Conservation (phyloP, 1,140 invertebrate species). For the Drosophila lowei region DNA sequence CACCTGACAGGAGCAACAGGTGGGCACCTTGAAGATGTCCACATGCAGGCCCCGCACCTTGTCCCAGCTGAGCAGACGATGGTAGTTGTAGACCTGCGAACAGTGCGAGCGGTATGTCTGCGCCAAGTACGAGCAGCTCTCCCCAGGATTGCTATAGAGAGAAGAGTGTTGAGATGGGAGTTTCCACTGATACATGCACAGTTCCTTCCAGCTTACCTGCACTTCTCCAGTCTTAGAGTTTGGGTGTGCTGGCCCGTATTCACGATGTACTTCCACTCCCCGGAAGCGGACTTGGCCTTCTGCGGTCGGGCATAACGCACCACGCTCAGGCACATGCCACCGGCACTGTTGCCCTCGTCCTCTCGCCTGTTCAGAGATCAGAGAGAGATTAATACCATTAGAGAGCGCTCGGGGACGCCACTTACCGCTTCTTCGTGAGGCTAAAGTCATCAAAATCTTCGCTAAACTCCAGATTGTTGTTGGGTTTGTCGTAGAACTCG, state of each 20-base stretch:
- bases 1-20: conserved; percentile 93
- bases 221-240: conserved; percentile 92
- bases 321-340: conserved; percentile 91
- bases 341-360: conserved; percentile 83
- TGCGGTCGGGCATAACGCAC: conserved; percentile 93
- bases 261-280: conserved; percentile 94
- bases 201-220: conserved; percentile 85
- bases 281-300: conserved; percentile 90
- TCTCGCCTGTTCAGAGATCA: conserved; percentile 83
- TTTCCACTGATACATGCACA: too few relatives aligned
- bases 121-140: conserved; percentile 90
- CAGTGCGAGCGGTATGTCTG: conserved; percentile 92
- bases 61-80: conserved; percentile 93
- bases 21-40: conserved; percentile 94
- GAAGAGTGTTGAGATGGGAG: background rate
- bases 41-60: conserved; percentile 91
- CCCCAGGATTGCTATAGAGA: conserved; percentile 87
- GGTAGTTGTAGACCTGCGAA: conserved; percentile 93
- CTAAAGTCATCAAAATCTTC: conserved; percentile 78
- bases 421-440: conserved; percentile 73
- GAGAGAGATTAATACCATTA: background rate
- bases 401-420: background rate
- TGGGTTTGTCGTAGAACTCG: conserved; percentile 86
- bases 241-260: conserved; percentile 94
- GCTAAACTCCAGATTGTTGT: conserved; percentile 71